Percentiles rank a stretch among this genome's conserved stretches.
phyloP scores from a whole-genome alignment of 2,888 invertebrate species.

The Argyresthia albistria region DNA sequence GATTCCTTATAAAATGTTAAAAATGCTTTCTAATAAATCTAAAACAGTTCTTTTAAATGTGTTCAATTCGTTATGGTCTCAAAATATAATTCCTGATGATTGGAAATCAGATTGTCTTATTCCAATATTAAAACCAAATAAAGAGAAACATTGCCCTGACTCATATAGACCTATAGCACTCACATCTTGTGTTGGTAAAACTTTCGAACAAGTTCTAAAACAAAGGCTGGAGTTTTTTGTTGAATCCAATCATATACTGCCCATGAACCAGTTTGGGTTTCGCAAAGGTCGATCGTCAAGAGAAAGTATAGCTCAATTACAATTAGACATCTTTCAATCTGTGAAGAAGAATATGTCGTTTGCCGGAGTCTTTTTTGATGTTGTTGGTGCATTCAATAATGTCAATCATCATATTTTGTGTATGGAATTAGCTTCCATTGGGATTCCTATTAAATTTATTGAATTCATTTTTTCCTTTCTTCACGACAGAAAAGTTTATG shows the following conservation, averaged over 20 bases:
- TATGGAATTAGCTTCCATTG: background rate
- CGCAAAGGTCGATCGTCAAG: background rate
- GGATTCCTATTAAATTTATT: background rate
- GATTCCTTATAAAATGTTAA: background rate
- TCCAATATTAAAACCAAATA: no score
- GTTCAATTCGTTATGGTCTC: background rate
- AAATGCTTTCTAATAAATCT: background rate
- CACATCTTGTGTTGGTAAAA: background rate
- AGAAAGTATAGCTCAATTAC: constrained; percentile 1
- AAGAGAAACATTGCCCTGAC: background rate
- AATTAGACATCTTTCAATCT: background rate
- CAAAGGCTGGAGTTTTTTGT: background rate
- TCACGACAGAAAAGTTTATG: no score
- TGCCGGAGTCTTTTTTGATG: constrained; percentile 1
- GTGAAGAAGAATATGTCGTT: background rate
- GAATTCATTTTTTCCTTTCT: no score
- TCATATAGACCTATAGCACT: background rate
- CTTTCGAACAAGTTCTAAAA: background rate
- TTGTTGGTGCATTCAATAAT: constrained; percentile 4
- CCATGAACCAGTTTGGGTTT: constrained; percentile 1
- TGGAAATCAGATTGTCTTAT: background rate
- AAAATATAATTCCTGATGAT: background rate
- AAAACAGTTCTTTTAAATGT: background rate
- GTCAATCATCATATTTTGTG: constrained; percentile 2
- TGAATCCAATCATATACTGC: background rate